A percentile compares a stretch with the other conserved stretches of the same genome.
Conservation (phyloP, 1,140 invertebrate genomes). For the Drosophila nebulosa region DNA sequence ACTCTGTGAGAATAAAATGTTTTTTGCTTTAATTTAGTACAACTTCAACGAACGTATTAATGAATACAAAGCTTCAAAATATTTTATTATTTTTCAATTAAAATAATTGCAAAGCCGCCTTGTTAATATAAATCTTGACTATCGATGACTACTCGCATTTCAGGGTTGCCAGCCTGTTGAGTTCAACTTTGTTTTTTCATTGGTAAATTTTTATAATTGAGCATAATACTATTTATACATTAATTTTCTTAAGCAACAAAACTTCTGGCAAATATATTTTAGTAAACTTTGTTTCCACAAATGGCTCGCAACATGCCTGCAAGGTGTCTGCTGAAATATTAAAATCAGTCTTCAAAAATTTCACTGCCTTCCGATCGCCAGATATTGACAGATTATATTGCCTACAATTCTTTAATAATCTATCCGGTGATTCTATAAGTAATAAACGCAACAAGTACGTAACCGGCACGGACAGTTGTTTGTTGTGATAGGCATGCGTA, state of each 20-base stretch:
- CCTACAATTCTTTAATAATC: constrained; percentile 59
- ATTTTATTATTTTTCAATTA: background rate
- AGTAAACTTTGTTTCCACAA: constrained; percentile 63
- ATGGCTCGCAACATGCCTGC: constrained; percentile 39
- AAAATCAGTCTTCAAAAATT: constrained; percentile 71
- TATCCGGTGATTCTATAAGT: constrained; percentile 48
- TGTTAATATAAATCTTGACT: background rate
- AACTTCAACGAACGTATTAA: background rate
- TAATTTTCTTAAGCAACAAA: constrained; percentile 60
- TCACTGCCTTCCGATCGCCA: constrained; percentile 41
- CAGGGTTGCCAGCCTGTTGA: constrained; percentile 32
- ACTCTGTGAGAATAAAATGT: background rate
- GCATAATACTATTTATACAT: background rate
- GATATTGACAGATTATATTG: constrained; percentile 60
- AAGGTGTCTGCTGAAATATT: constrained; percentile 28
- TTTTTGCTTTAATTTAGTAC: background rate
- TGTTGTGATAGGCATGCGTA: constrained; percentile 83
- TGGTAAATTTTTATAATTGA: background rate
- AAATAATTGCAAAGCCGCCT: background rate
- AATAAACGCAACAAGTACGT: constrained; percentile 71
- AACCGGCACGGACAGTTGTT: constrained; percentile 82
- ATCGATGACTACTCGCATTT: constrained; percentile 28
- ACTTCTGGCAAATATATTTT: constrained; percentile 68
- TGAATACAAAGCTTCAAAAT: background rate
- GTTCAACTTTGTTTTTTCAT: background rate